These are phyloP conservation scores for Muschampia plurimacula DNA, from an alignment of 2,888 invertebrate species.

Conservation along the genomic window DNA sequence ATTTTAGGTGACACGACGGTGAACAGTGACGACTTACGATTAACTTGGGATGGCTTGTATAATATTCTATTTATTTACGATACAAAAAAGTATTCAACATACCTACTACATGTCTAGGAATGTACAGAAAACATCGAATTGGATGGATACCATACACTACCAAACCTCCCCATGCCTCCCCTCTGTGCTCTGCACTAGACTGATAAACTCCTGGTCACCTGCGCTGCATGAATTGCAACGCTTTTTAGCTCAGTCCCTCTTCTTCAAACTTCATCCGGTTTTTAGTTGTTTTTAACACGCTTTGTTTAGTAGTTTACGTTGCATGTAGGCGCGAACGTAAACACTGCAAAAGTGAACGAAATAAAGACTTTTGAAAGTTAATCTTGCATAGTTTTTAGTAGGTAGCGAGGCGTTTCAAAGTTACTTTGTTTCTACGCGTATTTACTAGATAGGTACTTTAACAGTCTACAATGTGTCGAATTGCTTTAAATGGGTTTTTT, in stretches of 20 bases:
- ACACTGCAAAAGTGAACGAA: conserved; percentile 53
- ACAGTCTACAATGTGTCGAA: too few relatives aligned
- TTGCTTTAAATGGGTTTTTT: too few relatives aligned
- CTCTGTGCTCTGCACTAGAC: conserved; percentile 68
- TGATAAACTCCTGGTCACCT: conserved; percentile 84
- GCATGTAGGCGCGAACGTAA: conserved; percentile 12
- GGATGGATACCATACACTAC: neutral
- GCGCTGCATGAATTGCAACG: conserved; percentile 83
- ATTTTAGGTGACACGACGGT: too few relatives aligned
- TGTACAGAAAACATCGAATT: neutral
- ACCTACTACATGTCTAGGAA: neutral
- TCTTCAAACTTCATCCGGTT: conserved; percentile 80
- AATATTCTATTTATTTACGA: too few relatives aligned
- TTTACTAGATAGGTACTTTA: too few relatives aligned
- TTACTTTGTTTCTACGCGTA: neutral
- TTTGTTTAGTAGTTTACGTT: conserved; percentile 9
- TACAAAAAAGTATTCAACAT: too few relatives aligned
- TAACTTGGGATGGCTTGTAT: too few relatives aligned
- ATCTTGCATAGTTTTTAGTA: conserved; percentile 6
- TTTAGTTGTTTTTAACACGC: conserved; percentile 66
- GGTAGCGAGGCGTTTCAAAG: conserved; percentile 1
- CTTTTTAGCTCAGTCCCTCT: conserved; percentile 82
- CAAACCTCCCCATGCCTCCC: conserved; percentile 39
- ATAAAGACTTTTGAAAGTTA: conserved; percentile 36
- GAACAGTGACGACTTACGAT: too few relatives aligned